These are phyloP conservation scores for Sinelater perroti DNA, from an alignment of 2,888 invertebrate species.

Conservation along the genomic window DNA sequence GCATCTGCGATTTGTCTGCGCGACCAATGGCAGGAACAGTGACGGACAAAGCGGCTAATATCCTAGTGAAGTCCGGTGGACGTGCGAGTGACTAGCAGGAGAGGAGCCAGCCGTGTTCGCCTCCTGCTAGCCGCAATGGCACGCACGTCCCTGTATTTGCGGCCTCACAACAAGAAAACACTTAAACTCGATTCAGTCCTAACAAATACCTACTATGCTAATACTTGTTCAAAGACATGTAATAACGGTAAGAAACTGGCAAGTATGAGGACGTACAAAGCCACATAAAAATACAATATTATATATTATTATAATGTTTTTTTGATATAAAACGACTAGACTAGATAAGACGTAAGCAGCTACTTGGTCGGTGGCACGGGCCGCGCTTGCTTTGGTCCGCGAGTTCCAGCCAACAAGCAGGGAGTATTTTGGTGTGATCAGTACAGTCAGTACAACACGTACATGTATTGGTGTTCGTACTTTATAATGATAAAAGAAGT, in stretches of 20 bases:
- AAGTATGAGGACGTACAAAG: constrained; percentile 58
- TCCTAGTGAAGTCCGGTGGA: constrained; percentile 35
- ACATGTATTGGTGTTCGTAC: constrained; percentile 57
- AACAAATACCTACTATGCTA: constrained; percentile 53
- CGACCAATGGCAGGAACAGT: constrained; percentile 61
- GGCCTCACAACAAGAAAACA: constrained; percentile 60
- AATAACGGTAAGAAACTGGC: constrained; percentile 42
- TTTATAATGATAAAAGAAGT: constrained; percentile 40
- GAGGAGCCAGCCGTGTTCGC: constrained; percentile 7
- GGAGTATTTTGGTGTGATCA: constrained; percentile 57
- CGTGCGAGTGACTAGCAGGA: constrained; percentile 45
- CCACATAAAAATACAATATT: constrained; percentile 59
- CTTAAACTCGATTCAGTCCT: constrained; percentile 58
- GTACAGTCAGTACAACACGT: constrained; percentile 57
- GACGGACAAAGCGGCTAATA: constrained; percentile 61
- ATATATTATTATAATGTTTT: too few relatives aligned
- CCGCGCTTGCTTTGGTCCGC: constrained; percentile 59
- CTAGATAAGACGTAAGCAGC: constrained; percentile 57
- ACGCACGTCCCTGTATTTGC: constrained; percentile 53
- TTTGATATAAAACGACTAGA: constrained; percentile 62
- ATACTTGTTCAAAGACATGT: constrained; percentile 38
- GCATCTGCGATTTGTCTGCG: constrained; percentile 53
- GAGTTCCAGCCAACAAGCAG: constrained; percentile 61
- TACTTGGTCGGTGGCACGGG: constrained; percentile 57
- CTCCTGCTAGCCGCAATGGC: constrained; percentile 55